Conservation (phyloP, 2,888 invertebrate species). For the Rhingia rostrata region DNA sequence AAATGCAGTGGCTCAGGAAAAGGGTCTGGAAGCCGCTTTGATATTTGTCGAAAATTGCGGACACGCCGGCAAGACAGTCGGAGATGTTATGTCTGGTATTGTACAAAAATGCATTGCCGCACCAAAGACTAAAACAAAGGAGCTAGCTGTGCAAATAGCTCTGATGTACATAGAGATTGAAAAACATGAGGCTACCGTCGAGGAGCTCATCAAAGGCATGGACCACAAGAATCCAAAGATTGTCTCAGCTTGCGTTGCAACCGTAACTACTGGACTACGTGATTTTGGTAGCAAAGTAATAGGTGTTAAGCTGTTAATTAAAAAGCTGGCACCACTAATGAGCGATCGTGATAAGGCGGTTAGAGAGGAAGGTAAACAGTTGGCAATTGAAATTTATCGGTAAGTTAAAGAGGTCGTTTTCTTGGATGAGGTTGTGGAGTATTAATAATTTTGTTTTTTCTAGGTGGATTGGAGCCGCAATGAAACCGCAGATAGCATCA, state of each 20-base stretch:
- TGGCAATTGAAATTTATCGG: constrained; percentile 96
- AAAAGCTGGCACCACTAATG: constrained; percentile 91
- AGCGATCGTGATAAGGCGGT: constrained; percentile 96
- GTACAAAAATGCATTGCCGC: constrained; percentile 96
- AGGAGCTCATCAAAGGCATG: constrained; percentile 96
- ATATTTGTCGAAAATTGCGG: constrained; percentile 96
- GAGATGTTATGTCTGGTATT: constrained; percentile 94
- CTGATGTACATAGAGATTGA: constrained; percentile 98
- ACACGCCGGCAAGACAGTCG: constrained; percentile 92
- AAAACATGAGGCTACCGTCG: constrained; percentile 94
- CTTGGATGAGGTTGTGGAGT: constrained; percentile 2
- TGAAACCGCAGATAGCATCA: constrained; percentile 92
- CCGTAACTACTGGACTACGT: constrained; percentile 89
- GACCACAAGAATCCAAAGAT: constrained; percentile 98
- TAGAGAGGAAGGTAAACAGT: constrained; percentile 94
- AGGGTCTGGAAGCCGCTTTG: constrained; percentile 95
- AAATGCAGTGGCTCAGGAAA: constrained; percentile 97
- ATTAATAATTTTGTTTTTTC: neutral
- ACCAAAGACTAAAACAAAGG: constrained; percentile 94
- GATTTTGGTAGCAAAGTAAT: constrained; percentile 97
- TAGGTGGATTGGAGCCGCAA: constrained; percentile 92
- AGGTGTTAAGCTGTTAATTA: constrained; percentile 93
- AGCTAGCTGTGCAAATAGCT: constrained; percentile 93
- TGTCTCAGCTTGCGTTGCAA: constrained; percentile 91
- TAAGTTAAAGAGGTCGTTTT: constrained; percentile 79